Percentiles rank a stretch among this genome's conserved stretches.
These are phyloP conservation scores for Cathartes aura DNA, from an alignment of 2,113 vertebrate species.

Conservation along the genomic window DNA sequence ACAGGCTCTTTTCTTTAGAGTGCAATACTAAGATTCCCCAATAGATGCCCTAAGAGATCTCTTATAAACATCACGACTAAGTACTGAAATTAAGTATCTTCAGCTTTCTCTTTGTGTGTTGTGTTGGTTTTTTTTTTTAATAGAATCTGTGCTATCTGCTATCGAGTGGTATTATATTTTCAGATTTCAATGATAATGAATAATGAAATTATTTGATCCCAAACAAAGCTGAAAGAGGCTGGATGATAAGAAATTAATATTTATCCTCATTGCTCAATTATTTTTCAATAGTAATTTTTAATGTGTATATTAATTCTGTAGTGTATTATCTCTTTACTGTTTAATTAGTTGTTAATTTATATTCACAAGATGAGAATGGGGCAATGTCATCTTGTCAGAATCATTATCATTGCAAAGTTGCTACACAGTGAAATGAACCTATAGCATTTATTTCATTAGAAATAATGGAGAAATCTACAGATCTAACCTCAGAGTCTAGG, in stretches of 20 bases:
- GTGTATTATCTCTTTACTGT: neutral
- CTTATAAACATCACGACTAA: slow-evolving; percentile 9
- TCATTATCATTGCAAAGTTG: neutral
- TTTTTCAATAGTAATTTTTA: slow-evolving; percentile 5
- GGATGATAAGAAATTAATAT: slow-evolving; percentile 44
- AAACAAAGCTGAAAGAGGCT: neutral
- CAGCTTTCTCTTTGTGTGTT: neutral
- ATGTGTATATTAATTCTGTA: slow-evolving; percentile 1
- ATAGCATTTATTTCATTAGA: neutral
- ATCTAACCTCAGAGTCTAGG: neutral
- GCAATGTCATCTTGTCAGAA: neutral
- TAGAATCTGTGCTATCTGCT: neutral
- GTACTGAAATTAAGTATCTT: neutral
- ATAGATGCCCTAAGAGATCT: slow-evolving; percentile 78
- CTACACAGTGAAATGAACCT: neutral
- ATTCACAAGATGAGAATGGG: neutral
- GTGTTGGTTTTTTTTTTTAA: neutral
- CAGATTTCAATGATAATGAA: neutral
- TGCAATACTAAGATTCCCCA: slow-evolving; percentile 69
- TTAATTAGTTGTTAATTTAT: slow-evolving; percentile 31
- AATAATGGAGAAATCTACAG: neutral
- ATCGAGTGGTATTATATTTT: neutral
- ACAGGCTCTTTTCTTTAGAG: neutral
- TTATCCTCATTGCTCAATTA: neutral
- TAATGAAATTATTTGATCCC: neutral